Evolutionary conservation across 2,888 invertebrate genomes (phyloP), one percentile per base, ranked within the genome.

Genomic region (Anticlea derivata): DNA sequence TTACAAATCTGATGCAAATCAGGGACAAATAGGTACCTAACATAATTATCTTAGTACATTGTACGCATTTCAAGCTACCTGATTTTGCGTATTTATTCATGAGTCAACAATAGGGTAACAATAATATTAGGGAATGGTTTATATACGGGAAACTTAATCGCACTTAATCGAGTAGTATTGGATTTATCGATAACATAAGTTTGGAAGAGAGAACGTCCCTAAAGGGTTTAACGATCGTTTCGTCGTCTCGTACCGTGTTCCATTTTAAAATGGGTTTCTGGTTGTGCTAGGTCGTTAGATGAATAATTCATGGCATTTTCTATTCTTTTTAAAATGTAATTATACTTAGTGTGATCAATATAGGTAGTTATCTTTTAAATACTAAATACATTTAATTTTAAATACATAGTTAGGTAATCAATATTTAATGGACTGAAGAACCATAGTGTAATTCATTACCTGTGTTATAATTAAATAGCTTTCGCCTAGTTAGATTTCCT

Each of bases 251-350:
- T 37, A 22, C 30, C 66, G 82, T 78, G 83, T 83, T 85, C 83
- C 87, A 85, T 85, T 87, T 88, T 83, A 74, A 86, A 86, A 85
- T 83, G 76, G 81, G 78, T 81, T 73, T 75, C 60, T 58, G 69
- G 73, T 86, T 88, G 84, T 79, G 86, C 86, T 86, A 89, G 87
- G 87, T 87, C 86, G 78, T 70, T 70, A 72, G 69, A 72, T 77
- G 73, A 76, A 70, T 65, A 70, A 59, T 55, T 49, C 29, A 44
- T 38, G 33, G 23, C 8, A 43, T 44, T 50, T 38, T 44, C n/a
- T 1, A 7, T 33, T 33, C 17, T n/a, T 7, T 13, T 17, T 17
- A 17, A 17, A 17, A n/a, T n/a, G n/a, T n/a, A n/a, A n/a, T n/a
- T n/a, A n/a, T n/a, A n/a, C n/a, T n/a, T 17, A 17, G 2, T 17